Evolutionary conservation across 2,113 vertebrate genomes (phyloP).

Genomic region (Stictonetta naevosa): DNA sequence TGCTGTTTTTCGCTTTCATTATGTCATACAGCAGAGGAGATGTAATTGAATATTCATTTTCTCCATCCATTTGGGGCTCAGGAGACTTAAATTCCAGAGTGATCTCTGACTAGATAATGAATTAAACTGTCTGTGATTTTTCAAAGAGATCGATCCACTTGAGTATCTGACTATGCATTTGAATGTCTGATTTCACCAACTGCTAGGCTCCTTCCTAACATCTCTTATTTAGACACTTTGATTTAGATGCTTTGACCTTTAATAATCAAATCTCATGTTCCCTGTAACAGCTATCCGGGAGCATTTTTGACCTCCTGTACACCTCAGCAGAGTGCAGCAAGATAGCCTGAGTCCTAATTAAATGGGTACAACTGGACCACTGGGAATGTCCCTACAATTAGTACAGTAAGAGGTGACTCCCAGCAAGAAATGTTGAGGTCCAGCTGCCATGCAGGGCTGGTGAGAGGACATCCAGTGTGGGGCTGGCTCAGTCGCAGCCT

Average conservation of each 20-base stretch:
- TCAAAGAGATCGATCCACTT: background rate
- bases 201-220: background rate
- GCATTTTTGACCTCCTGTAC: background rate
- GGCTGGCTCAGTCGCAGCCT: no score
- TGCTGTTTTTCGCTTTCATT: background rate
- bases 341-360: no score
- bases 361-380: no score
- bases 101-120: background rate
- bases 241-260: background rate
- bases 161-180: background rate
- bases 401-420: no score
- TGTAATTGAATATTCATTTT: background rate
- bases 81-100: background rate
- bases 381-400: no score
- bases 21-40: background rate
- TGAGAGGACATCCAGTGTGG: no score
- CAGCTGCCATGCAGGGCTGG: no score
- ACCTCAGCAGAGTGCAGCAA: background rate
- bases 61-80: background rate
- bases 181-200: background rate
- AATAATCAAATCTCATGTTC: background rate
- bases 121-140: background rate
- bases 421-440: no score
- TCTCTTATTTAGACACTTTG: background rate
- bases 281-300: background rate